Evolutionary conservation across 2,113 vertebrate genomes (phyloP).

Genomic region (Ellobius talpinus): DNA sequence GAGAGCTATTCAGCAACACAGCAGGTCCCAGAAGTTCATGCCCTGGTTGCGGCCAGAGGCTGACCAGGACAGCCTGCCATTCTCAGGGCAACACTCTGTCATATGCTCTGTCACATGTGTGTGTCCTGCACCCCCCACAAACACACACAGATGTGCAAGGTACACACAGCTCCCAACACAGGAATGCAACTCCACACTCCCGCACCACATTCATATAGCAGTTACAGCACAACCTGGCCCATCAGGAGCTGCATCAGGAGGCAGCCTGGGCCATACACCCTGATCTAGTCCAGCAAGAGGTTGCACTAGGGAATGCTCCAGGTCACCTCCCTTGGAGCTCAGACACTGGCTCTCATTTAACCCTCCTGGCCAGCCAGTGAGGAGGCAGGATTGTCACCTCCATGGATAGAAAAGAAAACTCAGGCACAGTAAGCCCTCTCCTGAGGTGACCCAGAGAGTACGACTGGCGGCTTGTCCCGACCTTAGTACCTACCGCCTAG

Average conservation of each 20-base stretch:
- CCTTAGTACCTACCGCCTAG: neutral
- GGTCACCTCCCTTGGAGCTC: neutral
- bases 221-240: neutral
- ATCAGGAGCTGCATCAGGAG: neutral
- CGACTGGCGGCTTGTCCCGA: neutral
- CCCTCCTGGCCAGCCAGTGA: too few species aligned
- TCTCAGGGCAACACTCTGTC: neutral
- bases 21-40: neutral
- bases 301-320: too few species aligned
- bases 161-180: neutral
- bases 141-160: too few species aligned
- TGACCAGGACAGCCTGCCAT: neutral
- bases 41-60: too few species aligned
- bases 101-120: too few species aligned
- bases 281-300: neutral
- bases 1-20: neutral
- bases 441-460: neutral
- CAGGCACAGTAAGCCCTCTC: neutral
- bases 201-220: fast-evolving
- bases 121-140: neutral
- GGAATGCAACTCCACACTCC: neutral
- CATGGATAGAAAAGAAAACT: neutral
- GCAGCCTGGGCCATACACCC: fast-evolving
- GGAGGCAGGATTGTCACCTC: neutral
- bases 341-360: neutral